Conservation (phyloP, 2,797 vertebrate species). For the Chelon auratus region DNA sequence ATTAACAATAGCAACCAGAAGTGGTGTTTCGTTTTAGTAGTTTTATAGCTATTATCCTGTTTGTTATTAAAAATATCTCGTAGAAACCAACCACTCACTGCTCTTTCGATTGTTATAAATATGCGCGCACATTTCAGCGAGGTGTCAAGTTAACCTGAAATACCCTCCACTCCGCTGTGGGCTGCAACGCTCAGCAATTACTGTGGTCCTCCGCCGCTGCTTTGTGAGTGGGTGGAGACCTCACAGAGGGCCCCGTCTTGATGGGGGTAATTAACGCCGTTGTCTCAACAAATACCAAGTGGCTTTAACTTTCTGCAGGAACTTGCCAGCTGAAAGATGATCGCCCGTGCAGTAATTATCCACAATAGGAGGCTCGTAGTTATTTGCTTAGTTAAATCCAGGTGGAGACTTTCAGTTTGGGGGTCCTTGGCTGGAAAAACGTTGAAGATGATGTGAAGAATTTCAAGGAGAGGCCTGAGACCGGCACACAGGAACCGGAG, state of each 20-base stretch:
- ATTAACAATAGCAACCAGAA: neutral
- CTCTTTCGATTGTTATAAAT: constrained; percentile 3
- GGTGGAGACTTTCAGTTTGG: too few relatives aligned
- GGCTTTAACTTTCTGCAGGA: constrained; percentile 31
- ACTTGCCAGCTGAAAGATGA: constrained; percentile 9
- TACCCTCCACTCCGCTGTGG: constrained; percentile 30
- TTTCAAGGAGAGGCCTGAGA: too few relatives aligned
- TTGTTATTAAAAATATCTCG: too few relatives aligned
- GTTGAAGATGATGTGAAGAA: too few relatives aligned
- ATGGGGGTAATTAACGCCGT: constrained; percentile 62
- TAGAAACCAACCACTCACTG: too few relatives aligned
- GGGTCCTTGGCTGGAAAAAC: too few relatives aligned
- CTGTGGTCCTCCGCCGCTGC: constrained; percentile 27
- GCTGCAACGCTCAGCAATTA: constrained; percentile 47
- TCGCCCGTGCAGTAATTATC: too few relatives aligned
- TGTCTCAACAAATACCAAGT: constrained; percentile 46
- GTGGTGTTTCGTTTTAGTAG: neutral
- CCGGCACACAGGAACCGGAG: too few relatives aligned
- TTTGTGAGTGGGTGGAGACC: constrained; percentile 52
- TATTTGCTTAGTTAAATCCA: too few relatives aligned
- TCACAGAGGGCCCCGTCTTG: constrained; percentile 54
- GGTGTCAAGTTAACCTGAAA: constrained; percentile 32
- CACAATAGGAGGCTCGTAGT: too few relatives aligned
- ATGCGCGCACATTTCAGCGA: neutral
- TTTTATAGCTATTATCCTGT: neutral